phyloP scores from a whole-genome alignment of 2,113 vertebrate species.

The Orientallactaga bullata region DNA sequence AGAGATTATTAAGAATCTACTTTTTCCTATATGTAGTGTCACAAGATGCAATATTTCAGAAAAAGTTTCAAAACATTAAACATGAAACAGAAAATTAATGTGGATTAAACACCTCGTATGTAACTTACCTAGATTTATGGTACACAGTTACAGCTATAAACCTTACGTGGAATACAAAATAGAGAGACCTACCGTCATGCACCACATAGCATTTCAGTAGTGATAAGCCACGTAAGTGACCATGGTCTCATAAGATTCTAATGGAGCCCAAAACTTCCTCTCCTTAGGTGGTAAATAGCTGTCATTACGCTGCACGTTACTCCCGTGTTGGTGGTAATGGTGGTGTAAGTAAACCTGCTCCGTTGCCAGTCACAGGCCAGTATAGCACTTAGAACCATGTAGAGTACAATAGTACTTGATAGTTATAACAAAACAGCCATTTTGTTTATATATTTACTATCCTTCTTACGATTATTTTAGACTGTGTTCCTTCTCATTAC shows the following conservation, averaged over 20 bases:
- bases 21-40: conserved; percentile 37
- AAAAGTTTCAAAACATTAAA: conserved; percentile 18
- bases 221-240: background rate
- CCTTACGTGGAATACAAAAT: conserved; percentile 30
- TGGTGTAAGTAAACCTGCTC: background rate
- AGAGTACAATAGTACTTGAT: background rate
- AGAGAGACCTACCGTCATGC: background rate
- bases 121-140: background rate
- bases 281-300: background rate
- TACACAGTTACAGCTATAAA: background rate
- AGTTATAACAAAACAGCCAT: background rate
- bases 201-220: background rate
- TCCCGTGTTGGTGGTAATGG: background rate
- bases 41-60: conserved; percentile 13
- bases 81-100: background rate
- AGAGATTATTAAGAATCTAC: conserved; percentile 26
- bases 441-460: background rate
- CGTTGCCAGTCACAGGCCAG: background rate
- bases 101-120: background rate
- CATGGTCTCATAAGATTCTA: background rate
- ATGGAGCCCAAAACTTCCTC: background rate
- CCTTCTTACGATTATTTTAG: background rate
- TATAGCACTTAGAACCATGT: background rate
- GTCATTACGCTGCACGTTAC: background rate
- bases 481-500: background rate